Evolutionary conservation across 2,797 vertebrate species (phyloP), one percentile per base, ranked within the genome.

Genomic region (Hypotaenidia okinawae): DNA sequence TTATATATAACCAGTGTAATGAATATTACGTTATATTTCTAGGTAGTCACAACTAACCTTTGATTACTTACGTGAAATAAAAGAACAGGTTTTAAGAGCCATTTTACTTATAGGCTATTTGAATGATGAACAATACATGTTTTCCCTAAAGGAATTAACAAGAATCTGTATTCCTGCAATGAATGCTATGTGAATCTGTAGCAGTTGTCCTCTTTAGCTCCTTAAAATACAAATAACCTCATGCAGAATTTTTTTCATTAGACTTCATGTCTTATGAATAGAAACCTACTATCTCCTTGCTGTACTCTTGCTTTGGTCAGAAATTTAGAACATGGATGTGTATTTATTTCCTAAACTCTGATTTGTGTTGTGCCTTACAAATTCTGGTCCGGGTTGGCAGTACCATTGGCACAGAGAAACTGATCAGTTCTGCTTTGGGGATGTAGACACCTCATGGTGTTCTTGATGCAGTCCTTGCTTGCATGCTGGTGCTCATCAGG

Each of bases 321-420:
- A 30, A 86, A 49, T 8, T 27, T 70, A n/a, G 39, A 69, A 7
- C 13, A 28, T 9, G 8, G 6, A 32, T 28, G 3, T 5, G 5
- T 39, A 52, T 57, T 49, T 70, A 43, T 63, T 88, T 47, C 14
- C 25, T 72, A 58, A 84, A 81, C 5, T 58, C 13, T 81, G 33
- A 17, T 70, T 78, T 58, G 69, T 75, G 1, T 54, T 25, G 2
- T 55, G 47, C 16, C 28, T 91, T 57, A 23, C 0, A 6, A 63
- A 33, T 78, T 84, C n/a, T 84, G 4, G 2, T 79, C 45, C 24
- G 16, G 27, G 16, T 13, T 57, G 39, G 5, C 28, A 61, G 13
- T 0, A 0, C 3, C 11, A 4, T 0, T 76, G 59, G 11, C 23
- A 24, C 32, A 22, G 33, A 10, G 8, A 9, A 75, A 2, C 67